phyloP scores from a whole-genome alignment of 2,797 vertebrate genomes.

The Falco biarmicus region DNA sequence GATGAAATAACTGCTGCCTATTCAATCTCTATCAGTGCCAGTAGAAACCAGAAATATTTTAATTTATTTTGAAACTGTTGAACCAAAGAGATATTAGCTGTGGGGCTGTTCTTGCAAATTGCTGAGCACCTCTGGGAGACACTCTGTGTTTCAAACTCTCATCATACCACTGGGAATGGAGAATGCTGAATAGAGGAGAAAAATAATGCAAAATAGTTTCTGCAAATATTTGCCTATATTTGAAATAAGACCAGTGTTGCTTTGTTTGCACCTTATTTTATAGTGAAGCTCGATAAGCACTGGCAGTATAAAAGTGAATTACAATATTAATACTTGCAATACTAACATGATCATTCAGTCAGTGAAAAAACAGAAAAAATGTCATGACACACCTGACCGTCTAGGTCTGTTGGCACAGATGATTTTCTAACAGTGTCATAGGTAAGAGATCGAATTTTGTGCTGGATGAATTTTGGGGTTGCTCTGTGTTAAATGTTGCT shows the following conservation, averaged over 20 bases:
- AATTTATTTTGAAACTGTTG: constrained; percentile 45
- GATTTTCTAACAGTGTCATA: not conserved
- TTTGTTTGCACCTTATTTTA: constrained; percentile 23
- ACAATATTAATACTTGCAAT: not conserved
- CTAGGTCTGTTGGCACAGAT: not conserved
- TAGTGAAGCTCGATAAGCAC: not conserved
- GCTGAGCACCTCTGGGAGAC: constrained; percentile 39
- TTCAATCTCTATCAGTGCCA: constrained; percentile 1
- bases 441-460: not conserved
- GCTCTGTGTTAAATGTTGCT: not conserved
- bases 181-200: constrained; percentile 21
- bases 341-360: not conserved
- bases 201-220: constrained; percentile 35
- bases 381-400: not conserved
- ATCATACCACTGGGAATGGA: not conserved
- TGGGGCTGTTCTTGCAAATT: constrained; percentile 57
- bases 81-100: constrained; percentile 37
- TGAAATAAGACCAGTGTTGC: constrained; percentile 28
- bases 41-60: constrained; percentile 31
- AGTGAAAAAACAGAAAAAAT: not conserved
- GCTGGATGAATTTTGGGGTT: not conserved
- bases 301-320: not conserved
- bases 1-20: not conserved
- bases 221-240: constrained; percentile 28
- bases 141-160: not conserved